Conservation (phyloP, 2,888 invertebrate species). For the Drosophila borealis region DNA sequence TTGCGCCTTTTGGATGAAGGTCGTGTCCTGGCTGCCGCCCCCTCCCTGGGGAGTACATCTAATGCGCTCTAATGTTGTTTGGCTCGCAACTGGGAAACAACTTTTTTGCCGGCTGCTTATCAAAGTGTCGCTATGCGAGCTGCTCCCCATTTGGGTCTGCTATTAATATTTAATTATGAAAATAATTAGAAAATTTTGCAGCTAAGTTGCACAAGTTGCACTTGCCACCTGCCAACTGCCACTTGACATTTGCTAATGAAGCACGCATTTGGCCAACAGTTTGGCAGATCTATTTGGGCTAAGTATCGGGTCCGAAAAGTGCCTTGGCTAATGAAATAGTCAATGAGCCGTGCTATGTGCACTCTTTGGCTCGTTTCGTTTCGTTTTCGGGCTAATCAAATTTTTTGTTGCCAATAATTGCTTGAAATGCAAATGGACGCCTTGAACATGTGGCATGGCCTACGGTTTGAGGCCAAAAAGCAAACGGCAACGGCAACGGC, state of each 20-base stretch:
- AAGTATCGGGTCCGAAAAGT: conserved; percentile 14
- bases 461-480: conserved; percentile 55
- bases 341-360: conserved; percentile 54
- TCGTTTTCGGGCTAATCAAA: conserved; percentile 64
- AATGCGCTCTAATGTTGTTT: conserved; percentile 82
- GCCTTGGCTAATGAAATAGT: conserved; percentile 59
- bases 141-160: conserved; percentile 32
- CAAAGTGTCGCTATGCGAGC: conserved; percentile 67
- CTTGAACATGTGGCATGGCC: conserved; percentile 51
- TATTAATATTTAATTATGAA: conserved; percentile 72
- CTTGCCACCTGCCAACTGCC: conserved; percentile 21
- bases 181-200: conserved; percentile 63
- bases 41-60: conserved; percentile 68
- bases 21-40: conserved; percentile 22
- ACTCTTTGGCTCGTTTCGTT: conserved; percentile 45
- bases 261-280: conserved; percentile 34
- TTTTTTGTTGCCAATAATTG: conserved; percentile 75
- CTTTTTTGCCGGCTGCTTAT: conserved; percentile 27
- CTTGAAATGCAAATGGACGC: conserved; percentile 78
- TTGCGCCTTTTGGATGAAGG: conserved; percentile 63
- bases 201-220: conserved; percentile 25
- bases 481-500: conserved; percentile 61
- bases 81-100: conserved; percentile 29
- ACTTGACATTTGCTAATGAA: conserved; percentile 40
- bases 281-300: background rate